phyloP scores from a whole-genome alignment of 2,888 invertebrate species.

The Lithophane socia region DNA sequence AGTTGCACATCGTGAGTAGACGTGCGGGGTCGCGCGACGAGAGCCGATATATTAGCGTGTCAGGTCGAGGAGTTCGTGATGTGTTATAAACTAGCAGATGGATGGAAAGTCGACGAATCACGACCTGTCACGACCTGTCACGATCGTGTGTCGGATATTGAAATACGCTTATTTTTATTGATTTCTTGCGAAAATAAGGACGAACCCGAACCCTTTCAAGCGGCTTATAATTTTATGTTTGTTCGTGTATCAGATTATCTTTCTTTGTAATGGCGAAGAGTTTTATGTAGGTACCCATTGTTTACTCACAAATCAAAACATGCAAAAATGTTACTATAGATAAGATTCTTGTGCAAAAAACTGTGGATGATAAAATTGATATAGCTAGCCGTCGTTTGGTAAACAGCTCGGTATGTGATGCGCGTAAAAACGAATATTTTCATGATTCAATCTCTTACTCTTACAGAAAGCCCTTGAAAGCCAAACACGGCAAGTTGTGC shows the following conservation, averaged over 20 bases:
- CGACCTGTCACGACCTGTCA: constrained; percentile 16
- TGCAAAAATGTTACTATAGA: no score
- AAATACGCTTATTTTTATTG: constrained; percentile 28
- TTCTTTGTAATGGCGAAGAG: neutral
- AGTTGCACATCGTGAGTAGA: constrained; percentile 66
- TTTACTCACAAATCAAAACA: constrained; percentile 3
- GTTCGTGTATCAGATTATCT: neutral
- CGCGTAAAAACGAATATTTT: no score
- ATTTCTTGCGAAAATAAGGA: constrained; percentile 24
- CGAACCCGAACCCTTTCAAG: constrained; percentile 26
- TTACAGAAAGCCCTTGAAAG: no score
- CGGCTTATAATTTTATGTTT: constrained; percentile 29
- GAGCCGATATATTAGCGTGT: constrained; percentile 65
- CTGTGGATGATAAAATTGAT: no score
- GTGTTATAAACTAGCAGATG: constrained; percentile 56
- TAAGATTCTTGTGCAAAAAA: neutral
- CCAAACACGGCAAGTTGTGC: no score
- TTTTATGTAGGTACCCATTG: neutral
- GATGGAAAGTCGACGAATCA: constrained; percentile 48
- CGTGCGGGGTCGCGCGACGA: constrained; percentile 69
- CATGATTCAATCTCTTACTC: no score
- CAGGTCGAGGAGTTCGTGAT: constrained; percentile 52
- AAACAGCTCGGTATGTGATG: no score
- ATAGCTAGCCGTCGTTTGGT: no score
- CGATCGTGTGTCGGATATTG: constrained; percentile 17